Conservation (phyloP, 2,113 vertebrate genomes). For the Apodemus sylvaticus region DNA sequence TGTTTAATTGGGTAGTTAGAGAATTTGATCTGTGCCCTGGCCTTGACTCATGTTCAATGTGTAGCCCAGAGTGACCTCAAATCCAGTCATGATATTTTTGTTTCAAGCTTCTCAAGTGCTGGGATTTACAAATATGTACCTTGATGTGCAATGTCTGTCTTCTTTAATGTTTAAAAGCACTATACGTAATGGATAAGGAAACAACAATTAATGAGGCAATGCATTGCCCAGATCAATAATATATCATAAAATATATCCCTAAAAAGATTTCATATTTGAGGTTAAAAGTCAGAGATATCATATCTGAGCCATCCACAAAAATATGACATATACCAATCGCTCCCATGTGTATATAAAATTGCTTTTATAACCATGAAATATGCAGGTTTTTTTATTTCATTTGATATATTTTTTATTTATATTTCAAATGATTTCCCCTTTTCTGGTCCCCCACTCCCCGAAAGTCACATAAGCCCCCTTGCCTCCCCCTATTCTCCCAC, state of each 20-base stretch:
- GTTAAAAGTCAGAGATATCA: neutral
- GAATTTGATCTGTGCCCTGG: neutral
- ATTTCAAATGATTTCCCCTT: too few relatives aligned
- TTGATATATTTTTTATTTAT: too few relatives aligned
- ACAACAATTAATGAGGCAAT: neutral
- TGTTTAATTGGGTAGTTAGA: neutral
- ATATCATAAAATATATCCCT: neutral
- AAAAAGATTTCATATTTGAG: neutral
- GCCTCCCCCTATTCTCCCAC: too few relatives aligned
- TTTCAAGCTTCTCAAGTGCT: neutral
- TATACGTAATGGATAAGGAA: neutral
- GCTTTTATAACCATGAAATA: neutral
- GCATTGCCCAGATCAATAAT: neutral
- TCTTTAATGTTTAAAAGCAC: neutral
- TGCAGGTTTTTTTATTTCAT: too few relatives aligned
- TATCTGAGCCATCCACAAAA: neutral
- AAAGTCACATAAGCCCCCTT: too few relatives aligned
- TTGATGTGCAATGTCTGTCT: too few relatives aligned
- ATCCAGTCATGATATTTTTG: neutral
- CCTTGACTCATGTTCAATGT: neutral
- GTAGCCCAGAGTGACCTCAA: neutral
- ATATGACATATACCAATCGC: neutral
- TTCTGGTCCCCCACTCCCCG: too few relatives aligned
- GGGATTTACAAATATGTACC: neutral
- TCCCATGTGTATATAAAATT: neutral